Base-by-base conservation (phyloP, 2,113 vertebrate species). In the Microcebus lehilahytsara region DNA sequence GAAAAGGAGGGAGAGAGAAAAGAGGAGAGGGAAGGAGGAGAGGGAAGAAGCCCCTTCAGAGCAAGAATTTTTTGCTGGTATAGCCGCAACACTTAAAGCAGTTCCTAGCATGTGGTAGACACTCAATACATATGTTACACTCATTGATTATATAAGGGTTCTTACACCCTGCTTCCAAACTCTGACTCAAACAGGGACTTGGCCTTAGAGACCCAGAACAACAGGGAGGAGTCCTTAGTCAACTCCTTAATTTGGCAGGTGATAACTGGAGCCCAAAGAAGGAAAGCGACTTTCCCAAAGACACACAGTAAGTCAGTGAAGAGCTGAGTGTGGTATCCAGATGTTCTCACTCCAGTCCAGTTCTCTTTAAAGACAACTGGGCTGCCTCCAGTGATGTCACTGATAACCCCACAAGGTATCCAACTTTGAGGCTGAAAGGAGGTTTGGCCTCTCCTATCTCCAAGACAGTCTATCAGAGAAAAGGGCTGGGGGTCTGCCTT, bases 341-440 rank as follows among this genome's bases (percentile, higher is more conserved):
- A 56, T 12, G 12, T 40, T 22, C 40, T 23, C 6, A 34, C 5
- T 32, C 71, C 34, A 67, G 13, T 13, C 42, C 46, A 13, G 32
- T 0, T 78, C n/a, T 40, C 40, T 37, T 72, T 86, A 23, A 17
- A 46, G 4, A 40, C 49, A 53, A 30, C 23, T 6, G 22, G 17
- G 17, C 49, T 85, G 30, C 58, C 58, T 60, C 49, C 37, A 60
- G 11, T 6, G 53, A 40, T 4, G 34, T 32, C 84, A 67, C 56
- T 16, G 32, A 53, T 34, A 69, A 83, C 9, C 9, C 1, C 89
- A 40, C 22, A 25, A 23, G 9, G 8, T 19, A 25, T 4, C 32
- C n/a, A 30, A 2, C n/a, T 3, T 25, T 0, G 0, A 60, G 34
- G 17, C 32, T 60, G 10, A 42, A 56, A 46, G 30, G 25, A 0